Conservation (phyloP, 2,888 invertebrate species). For the Cantharis rustica region DNA sequence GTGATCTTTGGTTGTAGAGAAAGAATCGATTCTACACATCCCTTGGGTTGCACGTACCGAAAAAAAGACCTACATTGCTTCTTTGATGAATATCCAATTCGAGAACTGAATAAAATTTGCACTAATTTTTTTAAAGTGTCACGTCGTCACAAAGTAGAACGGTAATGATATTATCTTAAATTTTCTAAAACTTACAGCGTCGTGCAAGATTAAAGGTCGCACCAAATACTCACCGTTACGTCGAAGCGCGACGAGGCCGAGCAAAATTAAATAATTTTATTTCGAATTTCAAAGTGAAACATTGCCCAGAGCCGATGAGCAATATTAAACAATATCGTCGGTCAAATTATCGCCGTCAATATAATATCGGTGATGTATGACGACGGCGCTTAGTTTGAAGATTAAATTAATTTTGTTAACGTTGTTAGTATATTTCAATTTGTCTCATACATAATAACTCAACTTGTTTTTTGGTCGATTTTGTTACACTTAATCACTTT, state of each 20-base stretch:
- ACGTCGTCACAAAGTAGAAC: background rate
- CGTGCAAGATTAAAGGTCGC: constrained; percentile 16
- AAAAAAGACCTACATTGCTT: constrained; percentile 19
- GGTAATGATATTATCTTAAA: background rate
- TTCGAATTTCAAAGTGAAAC: background rate
- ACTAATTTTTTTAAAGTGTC: background rate
- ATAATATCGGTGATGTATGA: background rate
- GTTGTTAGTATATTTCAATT: background rate
- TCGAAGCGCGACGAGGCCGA: background rate
- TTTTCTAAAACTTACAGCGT: background rate
- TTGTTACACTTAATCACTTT: background rate
- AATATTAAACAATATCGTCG: too few relatives aligned
- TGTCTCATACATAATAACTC: background rate
- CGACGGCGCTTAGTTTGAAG: background rate
- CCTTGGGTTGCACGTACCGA: constrained; percentile 38
- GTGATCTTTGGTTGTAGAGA: constrained; percentile 38
- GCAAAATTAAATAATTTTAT: background rate
- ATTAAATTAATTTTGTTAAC: background rate
- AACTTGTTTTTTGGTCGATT: background rate
- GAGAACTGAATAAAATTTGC: constrained; percentile 23
- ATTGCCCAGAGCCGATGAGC: background rate
- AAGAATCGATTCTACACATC: constrained; percentile 43
- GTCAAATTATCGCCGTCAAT: background rate
- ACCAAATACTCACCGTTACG: constrained; percentile 2
- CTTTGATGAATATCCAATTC: constrained; percentile 22